Conservation (phyloP, 2,888 invertebrate species). For the Microctonus aethiopoides region DNA sequence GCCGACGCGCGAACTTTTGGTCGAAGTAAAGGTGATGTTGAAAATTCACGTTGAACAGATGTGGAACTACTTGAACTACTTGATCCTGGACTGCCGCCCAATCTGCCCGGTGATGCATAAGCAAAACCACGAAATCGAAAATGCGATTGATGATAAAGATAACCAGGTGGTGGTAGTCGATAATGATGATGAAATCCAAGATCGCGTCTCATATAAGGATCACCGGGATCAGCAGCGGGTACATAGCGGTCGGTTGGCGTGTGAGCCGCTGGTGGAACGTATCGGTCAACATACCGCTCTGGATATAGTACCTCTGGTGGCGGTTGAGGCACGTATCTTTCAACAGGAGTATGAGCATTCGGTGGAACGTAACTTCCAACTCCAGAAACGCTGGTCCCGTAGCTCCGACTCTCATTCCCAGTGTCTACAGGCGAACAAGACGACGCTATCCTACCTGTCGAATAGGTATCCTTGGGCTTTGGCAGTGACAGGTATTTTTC, state of each 20-base stretch:
- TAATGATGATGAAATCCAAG: constrained; percentile 71
- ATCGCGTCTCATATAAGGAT: constrained; percentile 72
- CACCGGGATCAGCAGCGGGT: constrained; percentile 68
- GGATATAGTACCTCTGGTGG: constrained; percentile 64
- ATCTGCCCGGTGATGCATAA: constrained; percentile 62
- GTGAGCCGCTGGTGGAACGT: constrained; percentile 77
- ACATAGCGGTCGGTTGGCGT: constrained; percentile 80
- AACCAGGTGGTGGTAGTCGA: constrained; percentile 69
- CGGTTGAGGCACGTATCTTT: constrained; percentile 75
- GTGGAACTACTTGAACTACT: constrained; percentile 69
- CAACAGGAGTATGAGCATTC: constrained; percentile 79
- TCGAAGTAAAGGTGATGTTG: constrained; percentile 65
- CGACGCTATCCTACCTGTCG: constrained; percentile 52
- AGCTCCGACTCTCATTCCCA: constrained; percentile 24
- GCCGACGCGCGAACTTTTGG: constrained; percentile 64
- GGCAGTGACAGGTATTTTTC: constrained; percentile 63
- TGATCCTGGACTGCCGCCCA: constrained; percentile 68
- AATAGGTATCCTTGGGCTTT: constrained; percentile 62
- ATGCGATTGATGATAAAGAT: constrained; percentile 65
- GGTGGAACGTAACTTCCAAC: constrained; percentile 72
- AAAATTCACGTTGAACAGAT: constrained; percentile 66
- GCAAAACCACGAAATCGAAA: constrained; percentile 63
- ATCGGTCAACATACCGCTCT: constrained; percentile 68
- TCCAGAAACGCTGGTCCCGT: constrained; percentile 42
- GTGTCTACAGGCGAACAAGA: constrained; percentile 46